Evolutionary conservation across 2,797 vertebrate genomes (phyloP), one percentile per base, ranked within the genome.

Genomic region (Gobionotothen gibberifrons): DNA sequence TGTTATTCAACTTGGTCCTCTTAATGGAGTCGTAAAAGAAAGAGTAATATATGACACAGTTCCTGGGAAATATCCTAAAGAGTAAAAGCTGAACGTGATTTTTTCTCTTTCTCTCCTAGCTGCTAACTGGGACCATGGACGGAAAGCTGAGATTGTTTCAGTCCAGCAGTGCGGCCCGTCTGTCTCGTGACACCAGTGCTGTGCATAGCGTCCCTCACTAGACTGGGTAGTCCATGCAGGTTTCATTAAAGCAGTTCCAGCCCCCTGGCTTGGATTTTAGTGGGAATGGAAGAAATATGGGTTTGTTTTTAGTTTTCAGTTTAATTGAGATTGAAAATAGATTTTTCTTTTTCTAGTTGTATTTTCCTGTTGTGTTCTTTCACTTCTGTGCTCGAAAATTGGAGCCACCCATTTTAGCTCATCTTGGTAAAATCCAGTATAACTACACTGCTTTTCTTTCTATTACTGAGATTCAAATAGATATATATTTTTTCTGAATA

Each of bases 61-160:
- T 68, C 65, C 65, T 73, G 75, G 51, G 42, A 81, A 74, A 68
- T 70, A 58, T 62, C 55, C 58, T 54, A 48, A 53, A 52, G 62
- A 60, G 51, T 43, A 53, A 75, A 70, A 68, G 55, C 32, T 57
- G 49, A 78, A 39, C 0, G 7, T 83, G 72, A 85, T 74, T 26
- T 49, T 81, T 40, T 78, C 21, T 84, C 48, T 73, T 29, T 79
- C 47, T 89, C 43, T 82, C 39, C 44, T 64, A 97, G 97, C 95
- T 98, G 63, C 80, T 93, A 89, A 96, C 95, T 58, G 96, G 96
- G 79, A 96, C 96, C 67, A 78, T 96, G 91, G 96, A 97, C 64
- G 97, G 97, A 76, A 96, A 92, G 70, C 94, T 98, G 49, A 93
- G 79, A 58, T 88, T 96, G 87, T 97, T 96, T 87, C 76, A 85